These are phyloP conservation scores for Beaufortia kweichowensis DNA, from an alignment of 2,113 vertebrate genomes.

Conservation along the genomic window DNA sequence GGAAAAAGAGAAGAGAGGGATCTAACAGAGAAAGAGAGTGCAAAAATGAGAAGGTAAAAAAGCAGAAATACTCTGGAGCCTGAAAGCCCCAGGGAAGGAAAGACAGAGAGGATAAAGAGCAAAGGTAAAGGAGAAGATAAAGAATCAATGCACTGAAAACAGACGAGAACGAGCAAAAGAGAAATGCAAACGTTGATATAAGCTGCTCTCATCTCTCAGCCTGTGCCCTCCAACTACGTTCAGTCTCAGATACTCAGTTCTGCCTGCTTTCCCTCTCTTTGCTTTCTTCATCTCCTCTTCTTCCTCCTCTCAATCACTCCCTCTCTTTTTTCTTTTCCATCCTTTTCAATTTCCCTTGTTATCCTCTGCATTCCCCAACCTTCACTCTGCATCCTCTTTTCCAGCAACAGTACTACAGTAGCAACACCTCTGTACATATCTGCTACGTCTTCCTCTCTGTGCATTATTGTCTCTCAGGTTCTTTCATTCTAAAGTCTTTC, in stretches of 20 bases:
- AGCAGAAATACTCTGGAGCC: conserved; percentile 15
- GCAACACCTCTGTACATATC: conserved; percentile 9
- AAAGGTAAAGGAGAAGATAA: conserved; percentile 52
- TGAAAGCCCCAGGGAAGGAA: conserved; percentile 62
- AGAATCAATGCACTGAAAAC: conserved; percentile 48
- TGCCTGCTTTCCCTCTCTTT: not conserved
- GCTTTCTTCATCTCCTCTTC: too few relatives aligned
- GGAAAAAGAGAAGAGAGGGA: conserved; percentile 38
- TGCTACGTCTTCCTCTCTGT: conserved; percentile 20
- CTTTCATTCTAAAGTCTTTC: conserved; percentile 13
- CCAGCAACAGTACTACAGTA: too few relatives aligned
- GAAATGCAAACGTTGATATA: conserved; percentile 64
- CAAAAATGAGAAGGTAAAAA: conserved; percentile 34
- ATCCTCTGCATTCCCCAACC: not conserved
- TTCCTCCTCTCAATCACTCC: too few relatives aligned
- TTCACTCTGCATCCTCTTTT: not conserved
- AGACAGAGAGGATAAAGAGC: conserved; percentile 55
- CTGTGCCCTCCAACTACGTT: conserved; percentile 60
- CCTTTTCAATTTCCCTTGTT: not conserved
- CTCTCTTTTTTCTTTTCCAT: not conserved
- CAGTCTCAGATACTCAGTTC: conserved; percentile 59
- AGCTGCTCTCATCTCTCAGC: conserved; percentile 59
- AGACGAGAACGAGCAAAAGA: conserved; percentile 46
- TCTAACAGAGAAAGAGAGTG: conserved; percentile 51
- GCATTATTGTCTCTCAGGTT: conserved; percentile 42